These are phyloP conservation scores for Arion vulgaris DNA, from an alignment of 1,140 invertebrate species.

Conservation along the genomic window DNA sequence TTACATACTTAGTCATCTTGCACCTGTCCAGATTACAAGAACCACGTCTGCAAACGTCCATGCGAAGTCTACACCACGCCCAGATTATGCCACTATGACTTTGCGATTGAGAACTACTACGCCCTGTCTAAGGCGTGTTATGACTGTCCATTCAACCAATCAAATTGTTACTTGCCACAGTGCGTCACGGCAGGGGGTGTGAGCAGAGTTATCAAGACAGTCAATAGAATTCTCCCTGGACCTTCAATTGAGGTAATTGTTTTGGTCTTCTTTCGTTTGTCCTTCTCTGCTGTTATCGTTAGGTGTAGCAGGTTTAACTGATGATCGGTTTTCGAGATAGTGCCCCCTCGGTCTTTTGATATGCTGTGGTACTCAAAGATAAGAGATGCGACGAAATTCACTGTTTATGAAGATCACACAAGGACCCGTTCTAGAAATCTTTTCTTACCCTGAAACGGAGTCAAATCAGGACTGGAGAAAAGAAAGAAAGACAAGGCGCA, in stretches of 20 bases:
- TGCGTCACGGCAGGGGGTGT: conserved; percentile 88
- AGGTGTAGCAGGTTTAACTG: no score
- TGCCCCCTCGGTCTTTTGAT: no score
- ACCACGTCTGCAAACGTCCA: neutral
- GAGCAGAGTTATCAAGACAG: conserved; percentile 81
- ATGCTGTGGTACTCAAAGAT: no score
- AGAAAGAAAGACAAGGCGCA: no score
- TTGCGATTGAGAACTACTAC: neutral
- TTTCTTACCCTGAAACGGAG: no score
- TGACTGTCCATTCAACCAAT: conserved; percentile 82
- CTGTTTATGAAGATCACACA: no score
- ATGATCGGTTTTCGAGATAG: no score
- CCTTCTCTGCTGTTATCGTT: no score
- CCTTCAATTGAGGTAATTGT: conserved; percentile 83
- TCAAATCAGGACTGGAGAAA: no score
- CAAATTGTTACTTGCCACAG: conserved; percentile 84
- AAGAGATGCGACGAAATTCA: no score
- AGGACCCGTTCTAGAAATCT: no score
- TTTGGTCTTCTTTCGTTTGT: no score
- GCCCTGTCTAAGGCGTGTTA: conserved; percentile 40
- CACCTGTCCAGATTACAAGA: neutral
- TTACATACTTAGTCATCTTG: neutral
- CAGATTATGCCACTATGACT: neutral
- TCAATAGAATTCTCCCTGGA: conserved; percentile 90
- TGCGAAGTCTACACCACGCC: neutral